Evolutionary conservation across 2,113 vertebrate species (phyloP).

Genomic region (rabbit (Oryctolagus cuniculus)): DNA sequence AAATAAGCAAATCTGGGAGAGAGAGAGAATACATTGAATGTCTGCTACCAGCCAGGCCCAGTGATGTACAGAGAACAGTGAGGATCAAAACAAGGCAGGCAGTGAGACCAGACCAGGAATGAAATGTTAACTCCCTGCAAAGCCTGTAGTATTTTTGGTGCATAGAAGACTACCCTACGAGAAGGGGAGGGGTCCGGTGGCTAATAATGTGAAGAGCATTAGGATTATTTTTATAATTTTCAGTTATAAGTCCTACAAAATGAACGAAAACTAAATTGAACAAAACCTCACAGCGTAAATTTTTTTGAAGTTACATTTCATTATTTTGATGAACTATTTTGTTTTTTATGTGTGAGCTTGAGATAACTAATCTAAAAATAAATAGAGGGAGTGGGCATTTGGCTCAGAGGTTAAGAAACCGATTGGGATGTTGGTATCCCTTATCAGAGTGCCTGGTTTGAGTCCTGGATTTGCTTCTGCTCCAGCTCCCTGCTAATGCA

Average conservation of each 20-base stretch:
- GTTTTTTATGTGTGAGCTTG: background rate
- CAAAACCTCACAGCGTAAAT: background rate
- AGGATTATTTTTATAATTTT: background rate
- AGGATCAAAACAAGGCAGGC: background rate
- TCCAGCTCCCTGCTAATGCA: too few species aligned
- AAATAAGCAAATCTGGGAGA: too few species aligned
- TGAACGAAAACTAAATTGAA: background rate
- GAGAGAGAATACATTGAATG: too few species aligned
- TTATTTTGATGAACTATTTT: background rate
- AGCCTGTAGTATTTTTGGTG: fast-evolving
- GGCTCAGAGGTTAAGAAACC: too few species aligned
- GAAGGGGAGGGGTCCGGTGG: background rate
- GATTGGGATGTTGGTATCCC: too few species aligned
- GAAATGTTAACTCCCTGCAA: fast-evolving
- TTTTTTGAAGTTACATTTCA: background rate
- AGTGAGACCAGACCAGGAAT: background rate
- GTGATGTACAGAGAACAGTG: background rate
- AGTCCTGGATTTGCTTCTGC: too few species aligned
- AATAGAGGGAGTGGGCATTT: too few species aligned
- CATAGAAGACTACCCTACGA: background rate
- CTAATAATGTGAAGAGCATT: background rate
- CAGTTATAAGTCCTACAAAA: too few species aligned
- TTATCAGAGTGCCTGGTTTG: too few species aligned
- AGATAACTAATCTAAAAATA: background rate
- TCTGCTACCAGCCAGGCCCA: background rate